Percentiles rank a stretch among this genome's conserved stretches.
These are phyloP conservation scores for Lycopodina hypogea DNA, from an alignment of 37 sponge, comb jelly and placozoan genomes.

Conservation along the genomic window DNA sequence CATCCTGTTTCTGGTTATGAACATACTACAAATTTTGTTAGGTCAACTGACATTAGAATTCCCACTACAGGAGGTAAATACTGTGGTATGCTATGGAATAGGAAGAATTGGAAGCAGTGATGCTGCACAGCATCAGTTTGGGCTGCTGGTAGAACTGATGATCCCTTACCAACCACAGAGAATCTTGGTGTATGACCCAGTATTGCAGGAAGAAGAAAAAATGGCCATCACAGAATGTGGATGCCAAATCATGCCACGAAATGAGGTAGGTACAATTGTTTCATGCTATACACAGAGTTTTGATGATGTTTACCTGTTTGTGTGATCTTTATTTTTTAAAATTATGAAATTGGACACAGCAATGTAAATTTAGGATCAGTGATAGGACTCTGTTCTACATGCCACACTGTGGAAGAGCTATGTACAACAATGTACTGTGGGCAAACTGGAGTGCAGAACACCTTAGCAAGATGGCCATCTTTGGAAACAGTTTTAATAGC, in stretches of 20 bases:
- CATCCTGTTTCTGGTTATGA: not conserved
- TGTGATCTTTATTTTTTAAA: not conserved
- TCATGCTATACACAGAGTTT: not conserved
- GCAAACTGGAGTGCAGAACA: constrained; percentile 55
- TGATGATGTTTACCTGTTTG: not conserved
- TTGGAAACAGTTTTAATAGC: constrained; percentile 66
- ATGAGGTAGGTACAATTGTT: constrained; percentile 34
- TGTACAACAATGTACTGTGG: constrained; percentile 77
- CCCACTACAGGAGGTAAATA: not conserved
- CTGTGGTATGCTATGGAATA: constrained; percentile 67
- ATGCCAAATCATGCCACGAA: constrained; percentile 15
- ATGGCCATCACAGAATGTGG: constrained; percentile 18
- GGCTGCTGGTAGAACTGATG: constrained; percentile 15
- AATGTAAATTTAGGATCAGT: constrained; percentile 28
- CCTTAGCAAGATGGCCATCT: constrained; percentile 37
- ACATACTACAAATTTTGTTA: not conserved
- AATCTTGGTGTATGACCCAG: constrained; percentile 53
- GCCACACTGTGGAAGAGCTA: constrained; percentile 66
- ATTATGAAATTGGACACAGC: constrained; percentile 13
- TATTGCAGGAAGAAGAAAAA: constrained; percentile 41
- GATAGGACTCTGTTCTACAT: constrained; percentile 69
- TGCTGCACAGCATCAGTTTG: constrained; percentile 43
- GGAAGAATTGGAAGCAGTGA: constrained; percentile 36
- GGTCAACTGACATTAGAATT: not conserved
- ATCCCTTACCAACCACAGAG: constrained; percentile 4